A percentile compares a stretch with the other conserved stretches of the same genome.
Conservation (phyloP, 2,797 vertebrate species). For the Aeoliscus strigatus region DNA sequence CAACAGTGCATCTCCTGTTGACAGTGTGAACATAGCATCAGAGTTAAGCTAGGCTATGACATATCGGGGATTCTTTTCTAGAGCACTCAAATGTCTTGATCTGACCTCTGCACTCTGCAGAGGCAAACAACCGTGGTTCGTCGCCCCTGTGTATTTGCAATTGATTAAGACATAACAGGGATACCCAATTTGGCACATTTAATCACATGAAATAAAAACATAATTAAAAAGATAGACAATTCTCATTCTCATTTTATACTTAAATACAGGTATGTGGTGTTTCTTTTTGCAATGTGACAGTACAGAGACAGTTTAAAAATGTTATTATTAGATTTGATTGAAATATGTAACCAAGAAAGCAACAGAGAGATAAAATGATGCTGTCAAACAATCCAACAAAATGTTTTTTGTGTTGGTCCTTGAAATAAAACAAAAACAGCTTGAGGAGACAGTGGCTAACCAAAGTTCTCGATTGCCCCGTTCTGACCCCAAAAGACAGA, state of each 20-base stretch:
- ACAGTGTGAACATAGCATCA: constrained; percentile 13
- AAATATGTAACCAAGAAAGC: too few relatives aligned
- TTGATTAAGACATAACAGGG: too few relatives aligned
- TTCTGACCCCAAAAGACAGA: constrained; percentile 46
- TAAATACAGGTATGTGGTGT: too few relatives aligned
- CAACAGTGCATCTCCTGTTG: constrained; percentile 77
- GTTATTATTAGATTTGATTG: too few relatives aligned
- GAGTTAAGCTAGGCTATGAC: neutral
- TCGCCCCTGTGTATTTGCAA: constrained; percentile 10
- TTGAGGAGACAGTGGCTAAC: constrained; percentile 16
- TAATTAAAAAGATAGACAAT: too few relatives aligned
- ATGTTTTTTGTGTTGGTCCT: constrained; percentile 20
- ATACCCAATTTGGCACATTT: too few relatives aligned
- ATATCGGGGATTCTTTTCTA: constrained; percentile 6
- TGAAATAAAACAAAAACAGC: constrained; percentile 32
- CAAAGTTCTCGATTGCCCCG: constrained; percentile 30
- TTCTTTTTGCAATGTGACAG: too few relatives aligned
- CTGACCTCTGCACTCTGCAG: neutral
- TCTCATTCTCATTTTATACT: too few relatives aligned
- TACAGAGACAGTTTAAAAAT: too few relatives aligned
- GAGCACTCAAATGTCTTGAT: neutral
- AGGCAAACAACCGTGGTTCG: too few relatives aligned
- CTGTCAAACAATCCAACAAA: constrained; percentile 23
- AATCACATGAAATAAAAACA: too few relatives aligned
- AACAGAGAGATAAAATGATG: constrained; percentile 6